Evolutionary conservation across 1,140 invertebrate genomes (phyloP).

Genomic region (Pogonus chalceus): DNA sequence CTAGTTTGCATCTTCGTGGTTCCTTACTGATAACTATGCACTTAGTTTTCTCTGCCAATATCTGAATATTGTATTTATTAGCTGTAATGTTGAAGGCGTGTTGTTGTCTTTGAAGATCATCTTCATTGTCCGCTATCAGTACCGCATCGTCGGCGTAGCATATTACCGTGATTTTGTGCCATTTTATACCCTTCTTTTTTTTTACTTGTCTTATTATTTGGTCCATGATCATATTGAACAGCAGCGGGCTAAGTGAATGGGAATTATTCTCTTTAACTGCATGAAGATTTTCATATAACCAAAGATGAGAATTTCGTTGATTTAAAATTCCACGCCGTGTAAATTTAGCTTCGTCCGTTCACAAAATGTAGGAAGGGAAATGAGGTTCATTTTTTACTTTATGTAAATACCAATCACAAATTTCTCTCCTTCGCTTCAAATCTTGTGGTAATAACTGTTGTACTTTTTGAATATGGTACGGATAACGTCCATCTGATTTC

Average conservation of each 20-base stretch:
- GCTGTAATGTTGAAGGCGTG: constrained; percentile 8
- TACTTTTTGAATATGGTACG: neutral
- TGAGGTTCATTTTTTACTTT: neutral
- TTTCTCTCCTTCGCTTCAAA: neutral
- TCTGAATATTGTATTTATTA: too few relatives aligned
- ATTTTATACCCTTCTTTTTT: neutral
- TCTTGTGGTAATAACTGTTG: neutral
- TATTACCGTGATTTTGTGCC: neutral
- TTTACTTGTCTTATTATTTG: constrained; percentile 3
- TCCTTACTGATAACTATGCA: too few relatives aligned
- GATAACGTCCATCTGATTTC: neutral
- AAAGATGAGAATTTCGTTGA: neutral
- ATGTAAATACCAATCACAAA: neutral
- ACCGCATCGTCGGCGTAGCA: constrained; percentile 13
- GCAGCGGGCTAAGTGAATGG: constrained; percentile 2
- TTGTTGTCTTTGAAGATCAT: constrained; percentile 10
- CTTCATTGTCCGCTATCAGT: constrained; percentile 10
- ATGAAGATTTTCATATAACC: neutral
- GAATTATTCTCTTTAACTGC: neutral
- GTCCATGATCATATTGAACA: constrained; percentile 10
- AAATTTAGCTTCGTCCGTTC: neutral
- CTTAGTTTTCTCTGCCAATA: too few relatives aligned
- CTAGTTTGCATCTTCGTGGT: too few relatives aligned
- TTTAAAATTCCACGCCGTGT: neutral
- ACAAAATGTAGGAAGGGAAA: neutral